Evolutionary conservation across 1,140 invertebrate genomes (phyloP).

Genomic region (Homarus americanus): DNA sequence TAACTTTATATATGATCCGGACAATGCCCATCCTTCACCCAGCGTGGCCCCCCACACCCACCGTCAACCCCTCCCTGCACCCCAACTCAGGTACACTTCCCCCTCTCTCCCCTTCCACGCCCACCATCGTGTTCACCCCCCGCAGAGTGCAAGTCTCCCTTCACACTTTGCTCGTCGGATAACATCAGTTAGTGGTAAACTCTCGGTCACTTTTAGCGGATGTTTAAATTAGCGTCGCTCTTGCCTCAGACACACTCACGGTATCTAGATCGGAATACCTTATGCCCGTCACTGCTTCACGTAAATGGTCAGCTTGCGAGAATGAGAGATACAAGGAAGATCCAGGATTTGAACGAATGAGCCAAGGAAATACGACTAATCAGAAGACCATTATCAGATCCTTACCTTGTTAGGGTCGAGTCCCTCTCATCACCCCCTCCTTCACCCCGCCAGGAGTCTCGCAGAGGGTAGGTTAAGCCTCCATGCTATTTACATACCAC

Average conservation of each 20-base stretch:
- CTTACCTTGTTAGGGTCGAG: conserved; percentile 11
- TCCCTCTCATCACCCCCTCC: too few species aligned
- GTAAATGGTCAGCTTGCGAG: too few species aligned
- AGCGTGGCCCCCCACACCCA: background rate
- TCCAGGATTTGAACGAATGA: too few species aligned
- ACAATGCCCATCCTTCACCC: background rate
- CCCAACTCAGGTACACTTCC: background rate
- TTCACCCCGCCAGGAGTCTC: background rate
- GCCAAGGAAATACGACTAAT: too few species aligned
- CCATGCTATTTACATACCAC: conserved; percentile 30
- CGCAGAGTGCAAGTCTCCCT: background rate
- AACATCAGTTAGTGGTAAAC: too few species aligned
- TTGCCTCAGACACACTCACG: background rate
- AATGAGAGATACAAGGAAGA: too few species aligned
- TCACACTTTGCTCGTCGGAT: background rate
- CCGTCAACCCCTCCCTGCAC: background rate
- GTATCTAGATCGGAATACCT: too few species aligned
- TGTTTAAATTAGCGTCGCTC: background rate
- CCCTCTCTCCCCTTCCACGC: background rate
- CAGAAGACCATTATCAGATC: conserved; percentile 16
- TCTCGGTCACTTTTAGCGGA: background rate
- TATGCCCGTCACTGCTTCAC: too few species aligned
- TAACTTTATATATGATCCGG: too few species aligned
- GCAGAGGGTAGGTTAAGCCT: background rate
- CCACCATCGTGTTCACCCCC: background rate